Percentiles rank a stretch among this genome's conserved stretches.
Evolutionary conservation across 2,113 vertebrate species (phyloP).

Genomic region (Uria lomvia): DNA sequence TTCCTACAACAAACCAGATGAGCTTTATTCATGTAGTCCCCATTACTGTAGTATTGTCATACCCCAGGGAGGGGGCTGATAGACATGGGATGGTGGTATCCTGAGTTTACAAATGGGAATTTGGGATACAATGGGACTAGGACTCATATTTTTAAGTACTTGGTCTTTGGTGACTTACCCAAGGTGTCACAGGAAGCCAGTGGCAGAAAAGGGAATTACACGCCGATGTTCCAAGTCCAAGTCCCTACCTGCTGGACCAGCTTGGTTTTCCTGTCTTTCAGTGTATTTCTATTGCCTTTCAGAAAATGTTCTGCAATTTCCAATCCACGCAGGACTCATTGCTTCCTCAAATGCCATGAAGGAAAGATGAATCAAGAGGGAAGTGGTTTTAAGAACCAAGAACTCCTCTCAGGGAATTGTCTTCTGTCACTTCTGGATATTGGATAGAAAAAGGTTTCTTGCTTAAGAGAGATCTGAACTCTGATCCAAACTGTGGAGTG

Average conservation of each 20-base stretch:
- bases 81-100: neutral
- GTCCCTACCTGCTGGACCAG: neutral
- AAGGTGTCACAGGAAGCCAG: neutral
- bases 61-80: too few species aligned
- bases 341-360: neutral
- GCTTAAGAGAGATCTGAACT: neutral
- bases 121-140: neutral
- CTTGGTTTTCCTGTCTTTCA: neutral
- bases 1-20: neutral
- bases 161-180: neutral
- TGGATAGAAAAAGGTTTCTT: neutral
- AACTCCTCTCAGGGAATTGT: neutral
- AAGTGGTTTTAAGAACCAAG: neutral
- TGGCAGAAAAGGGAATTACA: neutral
- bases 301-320: neutral
- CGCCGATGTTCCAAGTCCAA: fast-evolving
- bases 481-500: neutral
- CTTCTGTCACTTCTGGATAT: neutral
- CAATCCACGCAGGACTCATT: neutral
- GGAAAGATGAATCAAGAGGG: neutral
- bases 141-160: neutral
- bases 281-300: neutral
- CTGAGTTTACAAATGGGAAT: neutral
- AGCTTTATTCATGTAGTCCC: neutral
- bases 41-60: neutral